Conservation (phyloP, 2,888 invertebrate genomes). For the Notocelia uddmanniana region DNA sequence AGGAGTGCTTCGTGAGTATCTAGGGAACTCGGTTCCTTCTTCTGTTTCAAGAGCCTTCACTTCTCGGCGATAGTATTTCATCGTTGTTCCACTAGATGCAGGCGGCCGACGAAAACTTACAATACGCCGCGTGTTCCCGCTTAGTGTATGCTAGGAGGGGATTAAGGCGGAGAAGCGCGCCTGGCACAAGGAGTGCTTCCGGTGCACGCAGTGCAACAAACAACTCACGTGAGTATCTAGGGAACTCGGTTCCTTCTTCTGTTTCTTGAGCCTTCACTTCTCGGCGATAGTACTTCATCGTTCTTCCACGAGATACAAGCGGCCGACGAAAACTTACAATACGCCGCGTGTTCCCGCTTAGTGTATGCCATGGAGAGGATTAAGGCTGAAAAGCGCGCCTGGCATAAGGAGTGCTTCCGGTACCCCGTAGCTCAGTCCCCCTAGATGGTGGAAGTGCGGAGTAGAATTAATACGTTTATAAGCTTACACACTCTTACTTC, state of each 20-base stretch:
- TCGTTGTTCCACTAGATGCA: too few species aligned
- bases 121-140: slow-evolving; percentile 94
- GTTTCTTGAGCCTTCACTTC: too few species aligned
- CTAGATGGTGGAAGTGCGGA: too few species aligned
- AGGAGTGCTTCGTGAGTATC: slow-evolving; percentile 95
- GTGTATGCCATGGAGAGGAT: slow-evolving; percentile 99
- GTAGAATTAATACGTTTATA: too few species aligned
- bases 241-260: too few species aligned
- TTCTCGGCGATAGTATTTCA: too few species aligned
- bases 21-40: not conserved
- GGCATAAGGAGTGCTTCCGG: slow-evolving; percentile 98
- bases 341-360: slow-evolving; percentile 94
- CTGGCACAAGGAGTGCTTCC: slow-evolving; percentile 98
- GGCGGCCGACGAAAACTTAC: slow-evolving; percentile 83
- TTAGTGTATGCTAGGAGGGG: slow-evolving; percentile 98
- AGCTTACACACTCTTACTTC: too few species aligned
- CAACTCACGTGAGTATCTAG: slow-evolving; percentile 91
- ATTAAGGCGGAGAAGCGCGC: slow-evolving; percentile 95
- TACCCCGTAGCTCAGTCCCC: too few species aligned
- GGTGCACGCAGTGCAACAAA: slow-evolving; percentile 96
- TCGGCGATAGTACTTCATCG: too few species aligned
- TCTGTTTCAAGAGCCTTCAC: too few species aligned
- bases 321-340: slow-evolving; percentile 86
- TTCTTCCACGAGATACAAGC: slow-evolving; percentile 84
- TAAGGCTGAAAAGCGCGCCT: slow-evolving; percentile 95